These are phyloP conservation scores for Cheilosia variabilis DNA, from an alignment of 2,888 invertebrate species.

Conservation along the genomic window DNA sequence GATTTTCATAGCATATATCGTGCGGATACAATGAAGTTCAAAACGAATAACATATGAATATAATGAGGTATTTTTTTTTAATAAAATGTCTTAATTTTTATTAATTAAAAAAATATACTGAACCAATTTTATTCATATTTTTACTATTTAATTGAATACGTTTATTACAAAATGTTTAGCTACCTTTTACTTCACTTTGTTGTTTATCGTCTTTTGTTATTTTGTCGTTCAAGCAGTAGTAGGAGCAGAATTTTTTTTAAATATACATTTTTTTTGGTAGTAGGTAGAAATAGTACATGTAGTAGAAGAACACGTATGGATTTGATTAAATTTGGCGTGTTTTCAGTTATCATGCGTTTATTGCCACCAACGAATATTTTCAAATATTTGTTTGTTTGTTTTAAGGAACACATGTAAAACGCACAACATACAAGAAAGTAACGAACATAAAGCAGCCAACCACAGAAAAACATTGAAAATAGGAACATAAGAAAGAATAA, in stretches of 20 bases:
- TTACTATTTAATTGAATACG: background rate
- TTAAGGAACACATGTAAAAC: conserved; percentile 44
- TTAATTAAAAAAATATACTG: conserved; percentile 15
- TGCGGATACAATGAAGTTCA: no score
- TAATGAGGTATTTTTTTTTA: no score
- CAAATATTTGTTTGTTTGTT: conserved; percentile 7
- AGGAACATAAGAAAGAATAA: conserved; percentile 17
- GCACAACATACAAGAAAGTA: conserved; percentile 55
- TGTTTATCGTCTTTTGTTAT: conserved; percentile 79
- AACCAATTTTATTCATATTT: conserved; percentile 3
- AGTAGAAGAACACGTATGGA: conserved; percentile 52
- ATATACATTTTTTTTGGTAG: conserved; percentile 45
- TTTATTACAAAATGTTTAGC: conserved; percentile 56
- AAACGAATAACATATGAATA: no score
- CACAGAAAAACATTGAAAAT: conserved; percentile 39
- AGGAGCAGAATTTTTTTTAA: conserved; percentile 43
- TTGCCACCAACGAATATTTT: conserved; percentile 28
- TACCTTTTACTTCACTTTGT: conserved; percentile 81
- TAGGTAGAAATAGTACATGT: conserved; percentile 49
- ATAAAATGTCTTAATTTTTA: no score
- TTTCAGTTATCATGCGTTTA: conserved; percentile 26
- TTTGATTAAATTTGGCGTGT: conserved; percentile 19
- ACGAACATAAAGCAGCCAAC: conserved; percentile 59
- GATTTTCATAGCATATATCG: no score
- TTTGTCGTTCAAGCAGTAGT: conserved; percentile 64